Base-by-base conservation (phyloP, 2,888 invertebrate genomes). In the Rhyacophila evoluta region DNA sequence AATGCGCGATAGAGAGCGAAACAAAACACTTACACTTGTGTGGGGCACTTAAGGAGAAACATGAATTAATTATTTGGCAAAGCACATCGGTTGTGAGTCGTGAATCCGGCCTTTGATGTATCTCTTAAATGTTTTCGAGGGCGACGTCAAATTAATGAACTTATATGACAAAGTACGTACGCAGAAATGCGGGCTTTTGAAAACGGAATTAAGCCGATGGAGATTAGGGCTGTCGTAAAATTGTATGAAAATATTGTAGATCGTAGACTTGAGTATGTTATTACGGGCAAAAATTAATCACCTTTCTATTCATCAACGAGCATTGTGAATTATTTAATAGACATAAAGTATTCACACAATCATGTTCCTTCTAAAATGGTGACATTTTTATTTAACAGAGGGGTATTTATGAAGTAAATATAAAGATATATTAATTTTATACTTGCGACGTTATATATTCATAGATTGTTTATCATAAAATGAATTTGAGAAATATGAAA, bases 1-100 rank as follows among this genome's bases (percentile, higher is more conserved):
- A 55, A 55, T 19, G 55, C 55, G 55, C 25, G 55, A 55, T 19
- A 55, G 55, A 15, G 55, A 55, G 55, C 19, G 55, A 55, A 55
- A 55, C 55, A 55, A 55, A 55, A 55, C 55, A 55, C 55, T 55
- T 55, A 55, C 55, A 55, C 55, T 55, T 55, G 55, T 55, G 19
- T 55, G 55, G 55, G 55, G 55, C 55, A 55, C 55, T 55, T 55
- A 55, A 6, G 55, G 19, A 55, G 19, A 55, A 19, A 19, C 55
- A 19, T 55, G 55, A 55, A 55, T 55, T 55, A 55, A 55, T 55
- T 55, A 55, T 55, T 55, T 55, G 55, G 55, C 19, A 25, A 25
- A 15, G 55, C 55, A 55, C 55, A 55, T 55, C 19, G 55, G 55
- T 55, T 55, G 19, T 2, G 55, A 55, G 55, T 19, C 55, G 25